phyloP scores from a whole-genome alignment of 2,888 invertebrate genomes.

The Sturmia bella region DNA sequence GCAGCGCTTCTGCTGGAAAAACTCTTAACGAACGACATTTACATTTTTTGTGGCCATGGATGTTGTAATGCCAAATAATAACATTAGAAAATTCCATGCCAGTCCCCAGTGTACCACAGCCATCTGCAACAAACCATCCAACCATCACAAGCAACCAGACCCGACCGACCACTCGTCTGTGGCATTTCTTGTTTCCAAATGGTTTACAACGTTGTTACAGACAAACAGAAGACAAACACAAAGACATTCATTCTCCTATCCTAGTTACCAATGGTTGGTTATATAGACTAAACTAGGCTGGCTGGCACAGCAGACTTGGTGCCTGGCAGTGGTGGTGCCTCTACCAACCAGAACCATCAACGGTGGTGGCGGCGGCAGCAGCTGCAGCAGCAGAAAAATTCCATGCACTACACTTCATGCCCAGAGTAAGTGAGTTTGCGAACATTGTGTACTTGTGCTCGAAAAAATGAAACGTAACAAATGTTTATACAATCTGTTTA shows the following conservation, averaged over 20 bases:
- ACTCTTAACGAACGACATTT: constrained; percentile 13
- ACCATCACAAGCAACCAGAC: constrained; percentile 40
- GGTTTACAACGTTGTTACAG: constrained; percentile 33
- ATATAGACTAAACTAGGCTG: constrained; percentile 51
- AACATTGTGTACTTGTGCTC: constrained; percentile 59
- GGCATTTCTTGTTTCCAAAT: constrained; percentile 34
- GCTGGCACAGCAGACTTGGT: constrained; percentile 13
- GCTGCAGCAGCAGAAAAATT: constrained; percentile 39
- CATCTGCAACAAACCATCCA: constrained; percentile 52
- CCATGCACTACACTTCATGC: constrained; percentile 26
- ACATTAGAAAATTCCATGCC: constrained; percentile 56
- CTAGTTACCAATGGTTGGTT: constrained; percentile 58
- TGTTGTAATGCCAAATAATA: constrained; percentile 33
- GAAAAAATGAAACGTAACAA: constrained; percentile 47
- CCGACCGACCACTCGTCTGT: constrained; percentile 27
- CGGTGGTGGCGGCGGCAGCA: no score
- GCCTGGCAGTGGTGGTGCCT: constrained; percentile 13
- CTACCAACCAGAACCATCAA: constrained; percentile 12
- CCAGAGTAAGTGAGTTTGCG: constrained; percentile 48
- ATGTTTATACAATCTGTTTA: constrained; percentile 45
- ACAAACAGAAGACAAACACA: neutral
- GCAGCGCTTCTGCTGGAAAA: constrained; percentile 57
- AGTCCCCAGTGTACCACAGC: constrained; percentile 42
- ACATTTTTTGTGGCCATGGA: neutral
- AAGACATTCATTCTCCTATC: constrained; percentile 35